Base-by-base conservation (phyloP, 92 coral and sea anemone genomes). In the Siderastrea siderea region DNA sequence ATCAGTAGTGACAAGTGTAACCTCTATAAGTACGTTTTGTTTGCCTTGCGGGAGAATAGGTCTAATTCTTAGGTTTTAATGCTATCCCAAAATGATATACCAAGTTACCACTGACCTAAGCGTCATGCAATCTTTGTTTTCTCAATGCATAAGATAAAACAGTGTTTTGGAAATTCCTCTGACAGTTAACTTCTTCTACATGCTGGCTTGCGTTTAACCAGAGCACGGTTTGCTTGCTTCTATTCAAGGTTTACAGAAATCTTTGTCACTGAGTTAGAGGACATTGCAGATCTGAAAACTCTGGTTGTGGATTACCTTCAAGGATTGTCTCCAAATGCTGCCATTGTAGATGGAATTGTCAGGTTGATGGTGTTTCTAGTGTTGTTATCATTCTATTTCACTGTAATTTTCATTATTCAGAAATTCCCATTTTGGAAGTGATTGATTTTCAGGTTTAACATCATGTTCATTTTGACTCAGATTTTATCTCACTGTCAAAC, bases 311-410 rank as follows among this genome's bases (percentile, higher is more conserved):
- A 94, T 81, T 97, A 97, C 61, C 94, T 97, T 1, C 88, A 94
- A 80, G 94, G 98, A 9, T 77, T 97, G 85, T 96, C 99, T 4
- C 99, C 97, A 3, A 89, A 95, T 12, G 96, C 96, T 4, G 93
- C 98, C 14, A 68, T 97, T 50, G 96, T 97, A 14, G 94, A 96
- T 85, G 99, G 99, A 0, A 92, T 97, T 90, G 99, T 97, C 54
- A 94, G 98, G 99, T 97, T 71, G 5, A 69, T 48, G 26, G 13
- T 5, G n/a, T 60, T 60, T 60, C 5, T 9, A 53, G 57, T 5
- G 1, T 1, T 1, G 8, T 10, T 14, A 8, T 6, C 12, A 1
- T 55, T 2, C 61, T 55, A 7, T 55, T 55, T 4, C 12, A 55
- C 12, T 55, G 61, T 2, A 3, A 53, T 55, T 55, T 55, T 55